Evolutionary conservation across 2,888 invertebrate species (phyloP).

Genomic region (Biston stratarius): DNA sequence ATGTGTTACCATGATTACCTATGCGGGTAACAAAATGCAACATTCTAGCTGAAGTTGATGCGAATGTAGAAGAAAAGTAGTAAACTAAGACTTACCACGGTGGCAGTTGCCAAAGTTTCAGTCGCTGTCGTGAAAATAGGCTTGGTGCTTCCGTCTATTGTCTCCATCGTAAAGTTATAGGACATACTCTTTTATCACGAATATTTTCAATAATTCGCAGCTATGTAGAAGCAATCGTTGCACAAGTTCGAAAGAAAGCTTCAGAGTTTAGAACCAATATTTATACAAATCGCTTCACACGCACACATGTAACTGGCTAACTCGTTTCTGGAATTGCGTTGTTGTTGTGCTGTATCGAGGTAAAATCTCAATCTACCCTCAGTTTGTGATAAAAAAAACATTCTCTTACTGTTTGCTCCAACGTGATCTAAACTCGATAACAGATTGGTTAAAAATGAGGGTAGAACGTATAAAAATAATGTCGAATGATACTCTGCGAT

Average conservation of each 20-base stretch:
- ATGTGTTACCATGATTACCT: too few relatives aligned
- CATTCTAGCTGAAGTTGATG: background rate
- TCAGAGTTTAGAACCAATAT: slow-evolving; percentile 47
- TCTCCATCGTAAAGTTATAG: slow-evolving; percentile 62
- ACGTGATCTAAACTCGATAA: background rate
- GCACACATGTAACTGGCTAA: slow-evolving; percentile 10
- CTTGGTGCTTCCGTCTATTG: slow-evolving; percentile 53
- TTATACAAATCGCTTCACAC: slow-evolving; percentile 53
- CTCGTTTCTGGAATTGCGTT: slow-evolving; percentile 31
- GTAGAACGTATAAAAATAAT: too few relatives aligned
- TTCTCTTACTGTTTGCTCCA: too few relatives aligned
- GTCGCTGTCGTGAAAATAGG: slow-evolving; percentile 65
- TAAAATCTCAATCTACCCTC: slow-evolving; percentile 49
- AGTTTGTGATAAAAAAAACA: background rate
- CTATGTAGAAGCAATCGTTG: slow-evolving; percentile 22
- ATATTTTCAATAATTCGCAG: slow-evolving; percentile 1
- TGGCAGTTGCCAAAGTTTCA: slow-evolving; percentile 58
- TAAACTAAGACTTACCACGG: slow-evolving; percentile 59
- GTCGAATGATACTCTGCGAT: too few relatives aligned
- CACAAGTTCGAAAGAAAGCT: slow-evolving; percentile 48
- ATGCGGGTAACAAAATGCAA: background rate
- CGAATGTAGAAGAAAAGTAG: background rate
- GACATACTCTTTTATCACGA: slow-evolving; percentile 46
- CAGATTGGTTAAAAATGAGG: background rate
- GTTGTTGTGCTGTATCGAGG: slow-evolving; percentile 11